These are phyloP conservation scores for Sebastes variabilis DNA, from an alignment of 2,797 vertebrate genomes.

Conservation along the genomic window DNA sequence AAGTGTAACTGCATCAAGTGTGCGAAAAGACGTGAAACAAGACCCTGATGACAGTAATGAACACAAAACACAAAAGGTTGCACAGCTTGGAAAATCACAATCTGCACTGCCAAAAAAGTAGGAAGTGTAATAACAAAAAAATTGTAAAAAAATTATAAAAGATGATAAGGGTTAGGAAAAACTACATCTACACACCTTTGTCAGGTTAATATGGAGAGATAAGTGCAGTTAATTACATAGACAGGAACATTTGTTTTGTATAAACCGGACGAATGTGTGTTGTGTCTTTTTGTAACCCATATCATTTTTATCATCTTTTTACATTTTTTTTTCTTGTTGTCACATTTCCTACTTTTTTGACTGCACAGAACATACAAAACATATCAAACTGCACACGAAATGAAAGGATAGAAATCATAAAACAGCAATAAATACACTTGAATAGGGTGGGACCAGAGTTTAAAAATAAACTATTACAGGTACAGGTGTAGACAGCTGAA, in stretches of 20 bases:
- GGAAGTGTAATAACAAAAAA: background rate
- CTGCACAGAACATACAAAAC: background rate
- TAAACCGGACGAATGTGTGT: background rate
- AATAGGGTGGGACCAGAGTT: too few species aligned
- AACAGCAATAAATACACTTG: too few species aligned
- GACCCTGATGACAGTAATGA: background rate
- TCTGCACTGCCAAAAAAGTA: background rate
- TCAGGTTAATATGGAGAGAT: background rate
- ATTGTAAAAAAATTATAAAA: background rate
- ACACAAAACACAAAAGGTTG: background rate
- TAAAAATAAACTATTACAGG: too few species aligned
- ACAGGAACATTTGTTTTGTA: background rate
- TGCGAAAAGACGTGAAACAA: accelerated
- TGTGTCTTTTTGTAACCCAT: background rate
- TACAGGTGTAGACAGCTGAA: too few species aligned
- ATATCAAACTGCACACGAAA: too few species aligned
- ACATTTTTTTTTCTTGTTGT: background rate
- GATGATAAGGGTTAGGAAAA: background rate
- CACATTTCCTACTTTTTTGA: background rate
- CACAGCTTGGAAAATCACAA: background rate
- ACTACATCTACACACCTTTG: background rate
- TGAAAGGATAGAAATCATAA: too few species aligned
- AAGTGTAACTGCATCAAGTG: constrained; percentile 21
- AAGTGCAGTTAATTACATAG: background rate
- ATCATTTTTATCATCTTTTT: background rate